Conservation (phyloP, 2,888 invertebrate species). For the Beris chalybata region DNA sequence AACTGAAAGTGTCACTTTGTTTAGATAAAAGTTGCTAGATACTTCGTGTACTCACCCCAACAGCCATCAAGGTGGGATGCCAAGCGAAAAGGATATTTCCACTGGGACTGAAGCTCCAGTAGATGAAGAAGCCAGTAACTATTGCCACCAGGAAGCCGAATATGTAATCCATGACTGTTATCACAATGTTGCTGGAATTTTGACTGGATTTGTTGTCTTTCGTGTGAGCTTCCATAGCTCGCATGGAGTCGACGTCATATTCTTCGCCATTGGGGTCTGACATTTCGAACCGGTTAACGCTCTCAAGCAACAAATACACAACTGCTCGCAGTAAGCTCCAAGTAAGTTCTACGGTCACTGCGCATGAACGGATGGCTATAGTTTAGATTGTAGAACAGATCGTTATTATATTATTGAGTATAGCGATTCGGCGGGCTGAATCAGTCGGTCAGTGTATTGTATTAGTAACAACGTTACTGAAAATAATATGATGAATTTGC, state of each 20-base stretch:
- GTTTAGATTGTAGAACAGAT: no score
- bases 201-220: not conserved
- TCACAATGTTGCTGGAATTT: not conserved
- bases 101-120: conserved; percentile 21
- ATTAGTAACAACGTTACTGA: no score
- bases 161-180: not conserved
- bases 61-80: conserved; percentile 21
- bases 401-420: no score
- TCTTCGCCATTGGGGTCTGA: conserved; percentile 12
- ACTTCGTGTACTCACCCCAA: conserved; percentile 19
- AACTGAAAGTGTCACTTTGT: conserved; percentile 14
- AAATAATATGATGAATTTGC: no score
- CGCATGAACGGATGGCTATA: no score
- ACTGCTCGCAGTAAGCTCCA: no score
- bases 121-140: conserved; percentile 8
- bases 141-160: conserved; percentile 1
- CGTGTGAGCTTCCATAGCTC: not conserved
- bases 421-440: no score
- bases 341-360: no score
- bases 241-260: conserved; percentile 3
- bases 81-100: conserved; percentile 28
- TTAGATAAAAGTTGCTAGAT: not conserved
- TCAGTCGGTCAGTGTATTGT: no score
- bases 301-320: not conserved
- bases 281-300: conserved; percentile 23